A percentile compares a stretch with the other conserved stretches of the same genome.
Conservation (phyloP, 2,888 invertebrate species). For the Lingula anatina region DNA sequence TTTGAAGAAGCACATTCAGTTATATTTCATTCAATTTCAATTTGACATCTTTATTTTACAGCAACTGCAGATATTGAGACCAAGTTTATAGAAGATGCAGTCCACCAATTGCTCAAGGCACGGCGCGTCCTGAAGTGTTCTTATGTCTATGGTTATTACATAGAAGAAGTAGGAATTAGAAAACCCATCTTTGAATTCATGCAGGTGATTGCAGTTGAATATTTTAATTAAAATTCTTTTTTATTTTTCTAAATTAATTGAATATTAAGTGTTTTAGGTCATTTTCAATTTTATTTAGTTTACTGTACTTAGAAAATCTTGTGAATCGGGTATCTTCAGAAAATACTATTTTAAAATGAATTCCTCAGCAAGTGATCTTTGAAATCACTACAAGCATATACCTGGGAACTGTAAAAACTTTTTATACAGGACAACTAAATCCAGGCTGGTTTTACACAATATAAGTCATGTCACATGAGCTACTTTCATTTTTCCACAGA, state of each 20-base stretch:
- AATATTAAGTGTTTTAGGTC: no score
- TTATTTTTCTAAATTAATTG: no score
- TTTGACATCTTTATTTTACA: slow-evolving; percentile 5
- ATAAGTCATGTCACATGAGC: not conserved
- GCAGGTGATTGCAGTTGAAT: slow-evolving; percentile 60
- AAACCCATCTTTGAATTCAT: slow-evolving; percentile 66
- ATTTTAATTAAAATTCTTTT: no score
- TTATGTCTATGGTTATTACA: slow-evolving; percentile 66
- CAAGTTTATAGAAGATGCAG: slow-evolving; percentile 63
- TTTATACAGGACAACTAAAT: slow-evolving; percentile 1
- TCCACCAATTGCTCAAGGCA: slow-evolving; percentile 60
- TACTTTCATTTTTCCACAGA: slow-evolving; percentile 51
- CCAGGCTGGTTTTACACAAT: not conserved
- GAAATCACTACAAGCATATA: no score
- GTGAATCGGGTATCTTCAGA: no score
- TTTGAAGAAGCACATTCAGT: no score
- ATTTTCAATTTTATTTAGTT: no score
- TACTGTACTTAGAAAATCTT: no score
- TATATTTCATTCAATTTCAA: not conserved
- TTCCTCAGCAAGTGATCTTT: no score
- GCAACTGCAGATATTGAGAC: slow-evolving; percentile 47
- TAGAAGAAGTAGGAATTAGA: slow-evolving; percentile 62
- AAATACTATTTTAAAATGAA: no score
- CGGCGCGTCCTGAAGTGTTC: slow-evolving; percentile 63
- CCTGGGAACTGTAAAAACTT: no score